These are phyloP conservation scores for Podarcis siculus DNA, from an alignment of 2,797 vertebrate genomes.

Conservation along the genomic window DNA sequence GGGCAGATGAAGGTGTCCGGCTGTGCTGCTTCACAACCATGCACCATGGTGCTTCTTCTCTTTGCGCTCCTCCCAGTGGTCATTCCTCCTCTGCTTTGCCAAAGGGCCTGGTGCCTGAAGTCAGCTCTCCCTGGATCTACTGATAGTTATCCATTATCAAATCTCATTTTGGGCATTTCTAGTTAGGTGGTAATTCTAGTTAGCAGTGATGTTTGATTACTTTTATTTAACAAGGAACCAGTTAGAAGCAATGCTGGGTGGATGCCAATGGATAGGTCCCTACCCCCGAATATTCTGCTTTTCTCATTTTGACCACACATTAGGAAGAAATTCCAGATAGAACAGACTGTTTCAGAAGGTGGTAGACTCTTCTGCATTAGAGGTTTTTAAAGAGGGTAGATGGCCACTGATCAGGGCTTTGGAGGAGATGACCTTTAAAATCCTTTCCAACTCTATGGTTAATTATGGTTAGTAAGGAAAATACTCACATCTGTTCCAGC, in stretches of 20 bases:
- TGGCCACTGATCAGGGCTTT: not conserved
- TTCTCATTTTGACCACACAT: not conserved
- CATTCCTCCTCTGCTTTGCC: no score
- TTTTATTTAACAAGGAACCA: not conserved
- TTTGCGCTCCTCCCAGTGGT: no score
- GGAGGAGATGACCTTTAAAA: no score
- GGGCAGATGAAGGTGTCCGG: no score
- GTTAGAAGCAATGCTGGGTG: not conserved
- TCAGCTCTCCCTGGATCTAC: not conserved
- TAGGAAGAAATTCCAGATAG: not conserved
- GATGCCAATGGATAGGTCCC: not conserved
- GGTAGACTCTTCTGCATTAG: not conserved
- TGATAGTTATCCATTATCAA: not conserved
- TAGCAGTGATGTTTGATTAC: not conserved
- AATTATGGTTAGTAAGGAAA: constrained; percentile 55
- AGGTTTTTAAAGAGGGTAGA: not conserved
- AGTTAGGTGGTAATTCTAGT: not conserved
- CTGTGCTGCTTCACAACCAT: no score
- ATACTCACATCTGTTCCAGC: constrained; percentile 50
- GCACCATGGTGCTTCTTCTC: no score
- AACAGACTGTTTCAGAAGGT: not conserved
- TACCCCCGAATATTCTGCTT: not conserved
- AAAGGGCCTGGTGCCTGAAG: no score
- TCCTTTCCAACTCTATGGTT: not conserved
- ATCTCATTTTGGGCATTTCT: not conserved